Base-by-base conservation (phyloP, 2,888 invertebrate genomes). In the Pseudeuparius sepicola region DNA sequence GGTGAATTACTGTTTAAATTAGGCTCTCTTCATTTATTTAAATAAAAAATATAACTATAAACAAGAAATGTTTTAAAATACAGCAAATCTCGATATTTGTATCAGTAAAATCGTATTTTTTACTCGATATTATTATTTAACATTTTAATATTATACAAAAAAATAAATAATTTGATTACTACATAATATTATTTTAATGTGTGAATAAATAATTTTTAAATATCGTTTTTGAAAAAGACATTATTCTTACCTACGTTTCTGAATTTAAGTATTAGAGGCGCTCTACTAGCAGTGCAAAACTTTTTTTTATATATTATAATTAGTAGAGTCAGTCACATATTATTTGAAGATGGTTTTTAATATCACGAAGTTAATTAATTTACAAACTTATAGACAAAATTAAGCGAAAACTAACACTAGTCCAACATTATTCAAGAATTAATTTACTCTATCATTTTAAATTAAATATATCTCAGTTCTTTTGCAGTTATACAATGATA, bases 321-420 rank as follows among this genome's bases (percentile, higher is more conserved):
- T 42, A 45, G 53, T 55, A 56, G 49, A 45, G 50, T 57, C 58
- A 59, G 57, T 57, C 59, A 57, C 51, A 49, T 52, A 53, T 47
- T 29, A 36, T 39, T 55, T 56, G 54, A 56, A 53, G 52, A 51
- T n/a, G n/a, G n/a, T n/a, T 53, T 46, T 52, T 56, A 57, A 57
- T 59, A 59, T 59, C 59, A 57, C 57, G 55, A 54, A 56, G 53
- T 53, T 48, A 42, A 39, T n/a, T n/a, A n/a, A n/a, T n/a, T n/a
- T n/a, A n/a, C n/a, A n/a, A n/a, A n/a, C n/a, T n/a, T n/a, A n/a
- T n/a, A n/a, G n/a, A n/a, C n/a, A n/a, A n/a, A n/a, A n/a, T n/a
- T n/a, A n/a, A n/a, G n/a, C n/a, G n/a, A n/a, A n/a, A n/a, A n/a
- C n/a, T n/a, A n/a, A n/a, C n/a, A n/a, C n/a, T n/a, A n/a, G n/a